A percentile compares a stretch with the other conserved stretches of the same genome.
phyloP scores from a whole-genome alignment of 2,797 vertebrate species.

The Salarias fasciatus region DNA sequence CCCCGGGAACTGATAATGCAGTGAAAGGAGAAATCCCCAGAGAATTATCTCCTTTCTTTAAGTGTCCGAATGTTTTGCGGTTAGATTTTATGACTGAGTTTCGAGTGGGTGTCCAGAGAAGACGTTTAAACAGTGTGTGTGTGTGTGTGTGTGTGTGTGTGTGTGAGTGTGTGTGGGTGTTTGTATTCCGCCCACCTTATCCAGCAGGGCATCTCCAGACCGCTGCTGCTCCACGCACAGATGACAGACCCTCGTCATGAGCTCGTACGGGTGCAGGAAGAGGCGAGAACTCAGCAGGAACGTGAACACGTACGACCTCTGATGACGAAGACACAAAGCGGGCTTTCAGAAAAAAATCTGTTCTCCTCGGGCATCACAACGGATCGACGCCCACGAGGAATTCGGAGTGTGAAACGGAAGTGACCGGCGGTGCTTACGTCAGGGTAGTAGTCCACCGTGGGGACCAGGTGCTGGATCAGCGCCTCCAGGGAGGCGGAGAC shows the following conservation, averaged over 20 bases:
- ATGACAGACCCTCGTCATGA: constrained; percentile 92
- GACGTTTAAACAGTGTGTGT: not conserved
- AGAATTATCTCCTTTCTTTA: no score
- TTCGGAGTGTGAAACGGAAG: no score
- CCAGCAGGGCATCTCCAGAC: constrained; percentile 90
- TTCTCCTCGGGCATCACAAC: no score
- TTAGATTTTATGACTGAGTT: no score
- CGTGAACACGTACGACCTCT: constrained; percentile 96
- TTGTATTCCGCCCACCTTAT: constrained; percentile 84
- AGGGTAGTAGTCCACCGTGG: constrained; percentile 95
- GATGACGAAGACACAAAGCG: constrained; percentile 18
- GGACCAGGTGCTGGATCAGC: constrained; percentile 95
- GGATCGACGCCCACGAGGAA: no score
- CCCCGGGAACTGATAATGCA: no score
- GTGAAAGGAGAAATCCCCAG: no score
- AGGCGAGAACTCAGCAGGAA: constrained; percentile 95
- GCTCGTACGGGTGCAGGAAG: constrained; percentile 94
- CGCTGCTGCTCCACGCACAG: constrained; percentile 94
- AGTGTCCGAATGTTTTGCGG: no score
- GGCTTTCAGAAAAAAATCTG: constrained; percentile 11
- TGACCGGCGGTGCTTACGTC: constrained; percentile 83
- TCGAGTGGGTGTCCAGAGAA: no score
- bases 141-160: constrained; percentile 9
- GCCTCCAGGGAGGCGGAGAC: constrained; percentile 95
- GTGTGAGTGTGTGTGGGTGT: constrained; percentile 11